These are phyloP conservation scores for Chelonus formosanus DNA, from an alignment of 2,888 invertebrate genomes.

Conservation along the genomic window DNA sequence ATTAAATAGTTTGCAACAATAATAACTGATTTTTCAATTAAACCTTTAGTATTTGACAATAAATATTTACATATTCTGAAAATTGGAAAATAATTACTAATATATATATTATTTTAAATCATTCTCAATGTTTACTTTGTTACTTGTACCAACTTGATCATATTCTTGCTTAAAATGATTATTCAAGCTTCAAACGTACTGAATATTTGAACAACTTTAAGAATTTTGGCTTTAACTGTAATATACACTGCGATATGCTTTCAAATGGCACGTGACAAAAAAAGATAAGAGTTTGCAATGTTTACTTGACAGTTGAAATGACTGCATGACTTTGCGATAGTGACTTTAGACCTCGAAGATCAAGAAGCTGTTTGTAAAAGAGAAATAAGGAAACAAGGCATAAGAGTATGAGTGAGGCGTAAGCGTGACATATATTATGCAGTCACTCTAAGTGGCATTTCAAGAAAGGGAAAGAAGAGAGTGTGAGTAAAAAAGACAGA, in stretches of 20 bases:
- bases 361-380: constrained; percentile 7
- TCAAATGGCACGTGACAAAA: constrained; percentile 7
- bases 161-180: too few species aligned
- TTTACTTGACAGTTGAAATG: not conserved
- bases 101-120: too few species aligned
- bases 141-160: too few species aligned
- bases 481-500: constrained; percentile 35
- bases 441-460: constrained; percentile 57
- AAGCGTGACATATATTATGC: constrained; percentile 59
- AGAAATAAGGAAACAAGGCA: constrained; percentile 12
- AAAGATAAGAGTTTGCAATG: not conserved
- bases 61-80: too few species aligned
- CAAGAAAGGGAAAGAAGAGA: constrained; percentile 31
- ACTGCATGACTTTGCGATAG: constrained; percentile 8
- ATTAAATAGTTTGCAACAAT: too few species aligned
- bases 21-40: too few species aligned
- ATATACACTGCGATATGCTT: not conserved
- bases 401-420: constrained; percentile 37
- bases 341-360: constrained; percentile 9
- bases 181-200: too few species aligned
- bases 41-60: too few species aligned
- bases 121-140: too few species aligned
- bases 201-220: too few species aligned
- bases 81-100: too few species aligned
- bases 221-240: constrained; percentile 6